Conservation (phyloP, 2,113 vertebrate species). For the Poeciliopsis prolifica region DNA sequence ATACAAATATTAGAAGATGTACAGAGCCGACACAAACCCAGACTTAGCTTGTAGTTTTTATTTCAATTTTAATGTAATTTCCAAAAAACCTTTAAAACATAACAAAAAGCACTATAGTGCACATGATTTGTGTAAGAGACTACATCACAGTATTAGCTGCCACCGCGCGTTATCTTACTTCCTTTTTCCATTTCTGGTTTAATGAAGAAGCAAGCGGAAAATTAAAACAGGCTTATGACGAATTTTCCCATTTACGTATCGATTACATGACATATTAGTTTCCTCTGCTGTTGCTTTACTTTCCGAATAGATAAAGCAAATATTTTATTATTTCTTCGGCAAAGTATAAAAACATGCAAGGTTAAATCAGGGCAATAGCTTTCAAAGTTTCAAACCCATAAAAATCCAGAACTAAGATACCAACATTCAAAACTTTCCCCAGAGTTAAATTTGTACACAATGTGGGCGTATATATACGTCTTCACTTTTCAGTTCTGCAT, state of each 20-base stretch:
- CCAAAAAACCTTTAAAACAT: neutral
- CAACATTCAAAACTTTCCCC: neutral
- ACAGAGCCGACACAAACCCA: neutral
- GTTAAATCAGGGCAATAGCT: neutral
- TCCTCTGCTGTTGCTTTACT: neutral
- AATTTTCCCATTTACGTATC: neutral
- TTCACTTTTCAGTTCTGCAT: constrained; percentile 26
- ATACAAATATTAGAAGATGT: neutral
- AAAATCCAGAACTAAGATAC: constrained; percentile 3
- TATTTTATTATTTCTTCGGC: neutral
- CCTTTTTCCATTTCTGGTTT: neutral
- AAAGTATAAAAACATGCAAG: neutral
- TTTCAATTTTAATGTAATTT: neutral
- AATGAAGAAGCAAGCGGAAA: neutral
- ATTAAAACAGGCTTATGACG: no score
- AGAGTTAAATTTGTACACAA: neutral
- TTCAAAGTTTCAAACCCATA: neutral
- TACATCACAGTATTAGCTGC: neutral
- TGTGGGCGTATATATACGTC: neutral
- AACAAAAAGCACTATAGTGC: neutral
- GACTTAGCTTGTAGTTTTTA: neutral
- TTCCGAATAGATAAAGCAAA: neutral
- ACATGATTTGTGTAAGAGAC: neutral
- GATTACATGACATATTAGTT: neutral
- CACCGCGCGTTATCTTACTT: neutral